phyloP scores from a whole-genome alignment of 1,140 invertebrate genomes.

The Drosophila miranda region DNA sequence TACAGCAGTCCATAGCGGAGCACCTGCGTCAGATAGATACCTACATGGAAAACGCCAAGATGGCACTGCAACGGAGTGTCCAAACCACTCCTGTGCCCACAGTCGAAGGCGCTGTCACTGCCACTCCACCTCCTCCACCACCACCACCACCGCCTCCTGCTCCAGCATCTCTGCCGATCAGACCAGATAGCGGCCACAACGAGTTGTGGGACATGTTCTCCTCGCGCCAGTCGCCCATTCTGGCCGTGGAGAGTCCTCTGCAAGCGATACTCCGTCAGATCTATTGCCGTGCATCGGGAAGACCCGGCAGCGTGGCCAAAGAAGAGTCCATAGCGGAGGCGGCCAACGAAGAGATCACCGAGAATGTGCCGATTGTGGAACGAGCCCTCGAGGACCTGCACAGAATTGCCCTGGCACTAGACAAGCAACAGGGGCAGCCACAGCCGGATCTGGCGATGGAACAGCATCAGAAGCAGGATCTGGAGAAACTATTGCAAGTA shows the following conservation, averaged over 20 bases:
- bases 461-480: constrained; percentile 1
- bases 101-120: too few relatives aligned
- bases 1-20: constrained; percentile 79
- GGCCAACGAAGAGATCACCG: constrained; percentile 29
- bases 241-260: constrained; percentile 65
- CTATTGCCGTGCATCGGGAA: constrained; percentile 60
- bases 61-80: constrained; percentile 64
- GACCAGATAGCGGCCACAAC: constrained; percentile 7
- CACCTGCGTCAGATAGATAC: constrained; percentile 76
- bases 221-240: constrained; percentile 59
- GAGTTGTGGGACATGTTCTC: constrained; percentile 66
- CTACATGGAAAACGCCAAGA: constrained; percentile 78
- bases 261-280: constrained; percentile 71
- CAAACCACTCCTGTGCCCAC: constrained; percentile 27
- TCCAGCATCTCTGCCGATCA: not conserved
- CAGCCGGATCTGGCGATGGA: constrained; percentile 11
- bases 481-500: constrained; percentile 30
- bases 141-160: not conserved
- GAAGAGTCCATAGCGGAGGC: constrained; percentile 3
- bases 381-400: constrained; percentile 69
- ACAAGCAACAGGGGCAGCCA: constrained; percentile 12
- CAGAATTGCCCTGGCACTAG: constrained; percentile 55
- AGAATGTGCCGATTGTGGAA: constrained; percentile 77
- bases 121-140: constrained; percentile 7
- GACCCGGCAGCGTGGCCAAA: constrained; percentile 33